Percentiles rank a stretch among this genome's conserved stretches.
phyloP scores from a whole-genome alignment of 2,797 vertebrate species.

The Hydrocynus forskahlii region DNA sequence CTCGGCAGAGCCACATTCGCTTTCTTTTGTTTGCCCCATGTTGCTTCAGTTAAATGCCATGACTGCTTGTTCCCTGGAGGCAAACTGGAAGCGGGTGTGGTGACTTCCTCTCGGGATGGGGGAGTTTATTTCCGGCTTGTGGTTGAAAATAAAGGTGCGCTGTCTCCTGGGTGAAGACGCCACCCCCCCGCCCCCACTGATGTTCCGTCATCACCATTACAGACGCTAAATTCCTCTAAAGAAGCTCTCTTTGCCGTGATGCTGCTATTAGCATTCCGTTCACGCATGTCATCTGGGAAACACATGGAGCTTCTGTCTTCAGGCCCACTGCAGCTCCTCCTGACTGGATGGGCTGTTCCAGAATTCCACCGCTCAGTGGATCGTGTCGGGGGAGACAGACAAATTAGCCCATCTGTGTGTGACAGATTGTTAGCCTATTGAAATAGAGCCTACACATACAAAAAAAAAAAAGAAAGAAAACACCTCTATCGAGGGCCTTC shows the following conservation, averaged over 20 bases:
- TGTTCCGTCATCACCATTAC: background rate
- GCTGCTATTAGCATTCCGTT: background rate
- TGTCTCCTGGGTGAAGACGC: background rate
- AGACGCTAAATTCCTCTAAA: background rate
- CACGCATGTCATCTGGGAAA: conserved; percentile 40
- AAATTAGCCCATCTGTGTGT: conserved; percentile 19
- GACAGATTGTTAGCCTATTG: conserved; percentile 6
- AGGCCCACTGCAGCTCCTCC: conserved; percentile 4
- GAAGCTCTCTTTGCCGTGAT: background rate
- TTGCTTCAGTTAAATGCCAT: conserved; percentile 40
- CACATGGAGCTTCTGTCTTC: conserved; percentile 38
- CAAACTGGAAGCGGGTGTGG: conserved; percentile 27
- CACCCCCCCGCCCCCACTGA: background rate
- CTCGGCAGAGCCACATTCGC: conserved; percentile 16
- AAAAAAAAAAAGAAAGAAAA: background rate
- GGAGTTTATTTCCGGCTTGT: background rate
- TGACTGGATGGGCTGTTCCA: conserved; percentile 21
- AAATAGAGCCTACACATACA: background rate
- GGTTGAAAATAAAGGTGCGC: background rate
- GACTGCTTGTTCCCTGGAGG: conserved; percentile 23
- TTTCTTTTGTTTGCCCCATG: conserved; percentile 13
- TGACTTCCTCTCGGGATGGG: conserved; percentile 22
- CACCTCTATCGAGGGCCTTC: background rate
- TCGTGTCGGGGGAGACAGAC: background rate
- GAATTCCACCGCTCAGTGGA: background rate